Evolutionary conservation across 1,140 invertebrate species (phyloP), one percentile per base, ranked within the genome.

Genomic region (Papilio polyxenes): DNA sequence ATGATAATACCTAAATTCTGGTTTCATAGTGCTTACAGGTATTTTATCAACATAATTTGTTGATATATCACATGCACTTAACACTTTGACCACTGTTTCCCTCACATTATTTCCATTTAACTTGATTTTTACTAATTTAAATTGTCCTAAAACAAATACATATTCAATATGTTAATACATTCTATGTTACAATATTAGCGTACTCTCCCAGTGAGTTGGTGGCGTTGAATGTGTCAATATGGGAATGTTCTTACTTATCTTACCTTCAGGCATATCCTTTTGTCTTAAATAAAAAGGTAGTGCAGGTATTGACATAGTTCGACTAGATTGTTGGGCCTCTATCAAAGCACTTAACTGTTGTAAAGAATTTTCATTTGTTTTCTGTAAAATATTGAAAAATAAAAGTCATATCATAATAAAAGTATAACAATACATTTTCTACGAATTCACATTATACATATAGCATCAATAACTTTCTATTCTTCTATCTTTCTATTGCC

Each of bases 351-450:
- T 98, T 59, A 99, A 93, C 83, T 97, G 96, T 93, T 99, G 98
- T 82, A 99, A 92, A 3, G 98, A 98, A 89, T 98, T 96, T 94
- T 99, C 98, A 96, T 99, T 99, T 3, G 97, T 97, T 82, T 96
- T 96, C 97, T 98, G 92, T 53, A 81, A 88, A 13, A 69, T 62
- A 37, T 62, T 82, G 3, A 78, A 40, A 84, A 51, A 10, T n/a
- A 20, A 20, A 6, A 8, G 0, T 44, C 3, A 44, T 44, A 44
- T 4, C 81, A 83, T 17, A 59, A 48, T 2, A 83, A 62, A 82
- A 59, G 51, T 17, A 37, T 51, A 56, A 37, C 23, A 31, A 31
- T 31, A 81, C 59, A 81, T 82, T 40, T 69, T 31, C 0, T 48
- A 44, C 3, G 40, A 44, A 44, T 44, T 44, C 7, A 17, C 53